Conservation (phyloP, 2,888 invertebrate genomes). For the Geophilus truncorum region DNA sequence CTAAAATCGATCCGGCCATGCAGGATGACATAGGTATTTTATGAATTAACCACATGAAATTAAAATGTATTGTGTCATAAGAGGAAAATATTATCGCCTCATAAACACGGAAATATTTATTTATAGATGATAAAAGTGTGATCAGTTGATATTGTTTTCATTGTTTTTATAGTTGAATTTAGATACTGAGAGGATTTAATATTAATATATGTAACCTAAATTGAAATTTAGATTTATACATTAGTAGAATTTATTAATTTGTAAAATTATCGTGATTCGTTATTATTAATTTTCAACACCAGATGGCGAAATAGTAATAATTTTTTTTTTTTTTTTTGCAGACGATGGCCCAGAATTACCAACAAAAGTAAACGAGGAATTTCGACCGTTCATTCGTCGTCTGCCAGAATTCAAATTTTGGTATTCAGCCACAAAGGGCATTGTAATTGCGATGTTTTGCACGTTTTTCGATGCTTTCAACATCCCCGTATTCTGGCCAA, state of each 20-base stretch:
- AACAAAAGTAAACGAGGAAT: constrained; percentile 92
- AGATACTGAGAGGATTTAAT: too few species aligned
- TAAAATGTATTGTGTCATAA: too few species aligned
- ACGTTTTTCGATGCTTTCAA: constrained; percentile 98
- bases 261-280: too few species aligned
- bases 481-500: constrained; percentile 99
- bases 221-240: too few species aligned
- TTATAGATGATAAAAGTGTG: too few species aligned
- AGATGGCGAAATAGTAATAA: not conserved
- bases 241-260: too few species aligned
- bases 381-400: constrained; percentile 91
- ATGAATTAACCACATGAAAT: too few species aligned
- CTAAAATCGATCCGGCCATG: constrained; percentile 97
- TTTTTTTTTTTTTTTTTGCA: constrained; percentile 42
- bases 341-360: constrained; percentile 91
- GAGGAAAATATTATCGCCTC: too few species aligned
- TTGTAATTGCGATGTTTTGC: constrained; percentile 79
- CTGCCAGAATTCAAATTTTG: constrained; percentile 99
- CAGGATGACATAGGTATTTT: constrained; percentile 77
- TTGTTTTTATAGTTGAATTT: too few species aligned
- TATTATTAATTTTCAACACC: not conserved
- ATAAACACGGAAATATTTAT: too few species aligned
- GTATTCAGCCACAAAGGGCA: constrained; percentile 94
- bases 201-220: too few species aligned
- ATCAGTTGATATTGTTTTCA: too few species aligned